Base-by-base conservation (phyloP, 1,140 invertebrate genomes). In the Dendroctonus valens region DNA sequence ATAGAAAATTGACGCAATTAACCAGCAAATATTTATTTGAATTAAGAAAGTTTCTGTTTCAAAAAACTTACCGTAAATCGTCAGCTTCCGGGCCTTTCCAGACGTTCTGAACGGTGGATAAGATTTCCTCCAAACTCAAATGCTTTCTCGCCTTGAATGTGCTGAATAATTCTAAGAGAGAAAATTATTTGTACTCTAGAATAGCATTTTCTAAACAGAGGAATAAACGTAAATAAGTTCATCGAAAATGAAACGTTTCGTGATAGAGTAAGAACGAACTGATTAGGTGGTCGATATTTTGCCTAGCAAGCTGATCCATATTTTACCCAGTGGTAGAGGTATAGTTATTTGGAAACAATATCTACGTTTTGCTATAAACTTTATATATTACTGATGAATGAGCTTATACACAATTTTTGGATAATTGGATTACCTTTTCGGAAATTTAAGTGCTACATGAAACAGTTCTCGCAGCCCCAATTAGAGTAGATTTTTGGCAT, bases 231-330 rank as follows among this genome's bases (percentile, higher is more conserved):
- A 58, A 59, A 54, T 53, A 40, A 53, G 40, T 42, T 14, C 55
- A 59, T 44, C 41, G 40, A 66, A 53, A 66, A 53, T 54, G 48
- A 66, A 59, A 59, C 41, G 46, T 57, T 66, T 59, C 65, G 57
- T 59, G 49, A 55, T 64, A 65, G 41, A 60, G n/a, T 55, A 53
- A 60, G 54, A 61, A 61, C 61, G 58, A 54, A 54, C 49, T 67
- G 40, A 46, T 60, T 44, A 54, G 50, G 42, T 52, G 65, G 58
- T 67, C 65, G 65, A 67, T 67, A 67, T 67, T 67, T 67, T 67
- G 51, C 65, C 14, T 53, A 48, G 58, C 44, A 53, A 7, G 53
- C 39, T 11, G 51, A 59, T 67, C 65, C 49, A 67, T 67, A 67
- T 12, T 38, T 15, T 60, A 52, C 8, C 6, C 65, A 67, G 65